These are phyloP conservation scores for Apotomis turbidana DNA, from an alignment of 2,888 invertebrate species.

Conservation along the genomic window DNA sequence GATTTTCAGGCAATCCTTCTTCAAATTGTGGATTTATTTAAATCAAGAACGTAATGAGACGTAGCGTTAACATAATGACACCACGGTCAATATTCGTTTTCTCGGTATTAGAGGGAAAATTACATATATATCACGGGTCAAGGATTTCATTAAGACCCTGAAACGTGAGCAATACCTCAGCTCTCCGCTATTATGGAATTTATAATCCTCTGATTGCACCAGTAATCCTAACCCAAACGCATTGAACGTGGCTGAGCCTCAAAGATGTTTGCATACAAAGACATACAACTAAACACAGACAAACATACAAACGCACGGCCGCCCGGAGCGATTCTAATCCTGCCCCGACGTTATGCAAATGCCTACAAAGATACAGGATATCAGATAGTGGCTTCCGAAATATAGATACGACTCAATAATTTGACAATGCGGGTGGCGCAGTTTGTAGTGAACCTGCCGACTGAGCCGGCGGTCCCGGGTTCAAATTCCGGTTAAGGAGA, in stretches of 20 bases:
- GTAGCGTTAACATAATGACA: no score
- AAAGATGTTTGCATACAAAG: constrained; percentile 37
- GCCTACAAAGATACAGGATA: constrained; percentile 21
- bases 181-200: constrained; percentile 1
- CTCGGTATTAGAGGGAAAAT: no score
- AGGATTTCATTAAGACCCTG: constrained; percentile 1
- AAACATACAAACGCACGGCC: constrained; percentile 35
- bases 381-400: neutral
- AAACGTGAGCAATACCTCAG: constrained; percentile 15
- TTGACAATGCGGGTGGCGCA: neutral
- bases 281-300: constrained; percentile 29
- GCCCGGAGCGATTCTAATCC: constrained; percentile 34
- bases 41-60: no score
- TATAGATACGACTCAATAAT: neutral
- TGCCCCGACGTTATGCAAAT: constrained; percentile 34
- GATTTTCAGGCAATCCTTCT: no score
- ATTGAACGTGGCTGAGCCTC: constrained; percentile 21
- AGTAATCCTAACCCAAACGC: constrained; percentile 17
- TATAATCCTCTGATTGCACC: constrained; percentile 13
- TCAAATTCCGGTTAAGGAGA: no score
- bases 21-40: no score
- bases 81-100: no score
- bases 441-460: no score
- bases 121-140: no score
- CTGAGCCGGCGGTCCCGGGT: no score